These are phyloP conservation scores for Ectemnius continuus DNA, from an alignment of 2,888 invertebrate species.

Conservation along the genomic window DNA sequence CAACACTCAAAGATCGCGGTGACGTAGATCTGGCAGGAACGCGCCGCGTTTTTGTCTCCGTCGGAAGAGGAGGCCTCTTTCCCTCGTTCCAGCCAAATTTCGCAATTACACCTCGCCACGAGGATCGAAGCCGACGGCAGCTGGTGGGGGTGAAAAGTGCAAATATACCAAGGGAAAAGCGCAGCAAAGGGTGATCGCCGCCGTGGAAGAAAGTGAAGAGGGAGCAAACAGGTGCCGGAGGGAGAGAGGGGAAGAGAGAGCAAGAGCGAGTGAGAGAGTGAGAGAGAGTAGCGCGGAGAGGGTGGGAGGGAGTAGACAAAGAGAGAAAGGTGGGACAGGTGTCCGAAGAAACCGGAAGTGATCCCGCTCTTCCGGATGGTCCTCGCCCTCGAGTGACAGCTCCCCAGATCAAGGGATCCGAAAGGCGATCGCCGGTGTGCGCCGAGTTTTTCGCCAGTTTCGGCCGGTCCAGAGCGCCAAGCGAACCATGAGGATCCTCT, in stretches of 20 bases:
- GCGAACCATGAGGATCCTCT: background rate
- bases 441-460: background rate
- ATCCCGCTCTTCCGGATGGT: constrained; percentile 49
- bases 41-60: constrained; percentile 71
- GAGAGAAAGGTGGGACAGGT: constrained; percentile 31
- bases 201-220: background rate
- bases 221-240: background rate
- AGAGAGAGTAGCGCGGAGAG: constrained; percentile 17
- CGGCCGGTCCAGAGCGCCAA: background rate
- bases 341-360: constrained; percentile 49
- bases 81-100: constrained; percentile 38
- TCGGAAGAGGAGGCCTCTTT: constrained; percentile 59
- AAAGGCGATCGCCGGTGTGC: constrained; percentile 10
- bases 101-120: constrained; percentile 22
- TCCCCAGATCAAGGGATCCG: constrained; percentile 26
- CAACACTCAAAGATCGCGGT: constrained; percentile 75
- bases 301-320: background rate
- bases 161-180: background rate
- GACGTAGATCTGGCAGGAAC: constrained; percentile 76
- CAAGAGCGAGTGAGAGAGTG: constrained; percentile 10
- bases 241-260: constrained; percentile 4
- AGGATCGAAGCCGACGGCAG: constrained; percentile 9
- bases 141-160: too few species aligned
- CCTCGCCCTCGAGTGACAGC: constrained; percentile 35
- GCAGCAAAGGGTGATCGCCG: background rate